These are phyloP conservation scores for Phalera bucephala DNA, from an alignment of 2,888 invertebrate species.

Conservation along the genomic window DNA sequence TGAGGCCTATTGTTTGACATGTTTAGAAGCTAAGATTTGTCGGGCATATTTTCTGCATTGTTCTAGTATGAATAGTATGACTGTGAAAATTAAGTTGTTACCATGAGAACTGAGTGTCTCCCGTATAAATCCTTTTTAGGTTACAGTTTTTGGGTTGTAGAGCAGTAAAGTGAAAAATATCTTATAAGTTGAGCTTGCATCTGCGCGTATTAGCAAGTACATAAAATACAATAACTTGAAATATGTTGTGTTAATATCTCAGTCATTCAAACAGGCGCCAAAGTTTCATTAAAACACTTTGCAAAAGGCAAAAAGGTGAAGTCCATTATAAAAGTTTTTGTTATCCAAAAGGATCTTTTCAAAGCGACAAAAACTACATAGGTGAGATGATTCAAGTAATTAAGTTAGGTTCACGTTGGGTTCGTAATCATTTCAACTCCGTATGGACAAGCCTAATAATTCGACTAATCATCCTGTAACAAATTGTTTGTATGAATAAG, in stretches of 20 bases:
- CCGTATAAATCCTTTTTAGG: too few species aligned
- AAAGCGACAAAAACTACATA: not conserved
- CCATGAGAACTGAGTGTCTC: slow-evolving; percentile 18
- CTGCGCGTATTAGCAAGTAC: too few species aligned
- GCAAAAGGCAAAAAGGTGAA: too few species aligned
- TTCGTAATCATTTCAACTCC: not conserved
- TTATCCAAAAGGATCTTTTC: not conserved
- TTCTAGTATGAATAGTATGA: slow-evolving; percentile 14
- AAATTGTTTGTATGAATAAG: not conserved
- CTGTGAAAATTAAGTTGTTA: slow-evolving; percentile 8
- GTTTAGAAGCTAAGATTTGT: slow-evolving; percentile 29
- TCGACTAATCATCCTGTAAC: not conserved
- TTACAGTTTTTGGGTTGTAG: too few species aligned
- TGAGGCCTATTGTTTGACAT: slow-evolving; percentile 28
- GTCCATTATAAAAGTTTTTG: too few species aligned
- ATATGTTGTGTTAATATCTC: too few species aligned
- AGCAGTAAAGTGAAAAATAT: too few species aligned
- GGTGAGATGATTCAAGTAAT: not conserved
- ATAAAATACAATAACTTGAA: too few species aligned
- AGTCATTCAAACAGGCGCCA: too few species aligned
- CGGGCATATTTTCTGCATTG: slow-evolving; percentile 25
- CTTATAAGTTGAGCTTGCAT: too few species aligned
- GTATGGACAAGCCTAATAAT: not conserved
- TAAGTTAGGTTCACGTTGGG: not conserved
- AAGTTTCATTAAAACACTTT: too few species aligned